Evolutionary conservation across 1,140 invertebrate species (phyloP).

Genomic region (Idris sp.): DNA sequence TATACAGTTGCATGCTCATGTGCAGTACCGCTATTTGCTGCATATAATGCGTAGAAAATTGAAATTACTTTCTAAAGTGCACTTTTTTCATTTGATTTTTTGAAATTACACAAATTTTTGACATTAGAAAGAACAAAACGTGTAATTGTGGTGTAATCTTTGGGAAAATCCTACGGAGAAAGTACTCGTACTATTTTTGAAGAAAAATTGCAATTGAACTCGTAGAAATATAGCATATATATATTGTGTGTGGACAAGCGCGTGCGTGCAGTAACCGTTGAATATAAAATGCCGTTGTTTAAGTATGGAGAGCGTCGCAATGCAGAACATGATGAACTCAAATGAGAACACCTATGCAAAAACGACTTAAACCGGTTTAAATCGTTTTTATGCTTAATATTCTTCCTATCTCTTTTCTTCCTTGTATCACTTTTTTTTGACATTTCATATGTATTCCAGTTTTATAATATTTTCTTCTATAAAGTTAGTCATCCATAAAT

Average conservation of each 20-base stretch:
- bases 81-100: too few relatives aligned
- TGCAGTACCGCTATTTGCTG: too few relatives aligned
- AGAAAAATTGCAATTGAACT: constrained; percentile 34
- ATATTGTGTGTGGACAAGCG: constrained; percentile 20
- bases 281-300: constrained; percentile 53
- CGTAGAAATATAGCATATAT: constrained; percentile 22
- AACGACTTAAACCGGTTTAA: constrained; percentile 46
- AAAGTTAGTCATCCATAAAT: too few relatives aligned
- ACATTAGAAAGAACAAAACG: too few relatives aligned
- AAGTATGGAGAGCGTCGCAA: constrained; percentile 49
- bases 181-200: constrained; percentile 19
- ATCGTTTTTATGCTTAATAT: constrained; percentile 24
- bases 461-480: neutral
- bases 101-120: too few relatives aligned
- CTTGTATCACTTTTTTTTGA: neutral
- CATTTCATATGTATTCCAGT: too few relatives aligned
- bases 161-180: constrained; percentile 14
- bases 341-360: constrained; percentile 39
- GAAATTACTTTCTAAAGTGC: too few relatives aligned
- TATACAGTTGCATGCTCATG: too few relatives aligned
- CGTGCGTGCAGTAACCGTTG: constrained; percentile 47
- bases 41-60: too few relatives aligned
- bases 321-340: constrained; percentile 52
- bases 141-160: too few relatives aligned
- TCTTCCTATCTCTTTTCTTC: constrained; percentile 9